Evolutionary conservation across 2,113 vertebrate species (phyloP).

Genomic region (Pollachius pollachius): DNA sequence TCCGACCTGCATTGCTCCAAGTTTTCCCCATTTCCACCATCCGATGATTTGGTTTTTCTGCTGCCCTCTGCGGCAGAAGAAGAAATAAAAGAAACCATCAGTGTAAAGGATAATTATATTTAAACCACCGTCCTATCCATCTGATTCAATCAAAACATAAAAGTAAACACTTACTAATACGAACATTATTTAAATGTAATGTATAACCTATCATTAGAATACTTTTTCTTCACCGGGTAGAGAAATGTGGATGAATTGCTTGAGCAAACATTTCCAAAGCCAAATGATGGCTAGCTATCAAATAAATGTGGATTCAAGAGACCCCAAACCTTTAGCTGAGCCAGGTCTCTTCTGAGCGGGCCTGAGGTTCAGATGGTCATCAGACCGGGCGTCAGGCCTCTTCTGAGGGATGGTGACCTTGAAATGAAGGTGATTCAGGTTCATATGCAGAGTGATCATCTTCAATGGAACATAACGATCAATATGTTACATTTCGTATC

Average conservation of each 20-base stretch:
- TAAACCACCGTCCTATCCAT: background rate
- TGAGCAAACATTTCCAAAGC: too few relatives aligned
- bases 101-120: background rate
- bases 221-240: too few relatives aligned
- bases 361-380: conserved; percentile 60
- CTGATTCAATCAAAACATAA: background rate
- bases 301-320: too few relatives aligned
- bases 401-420: conserved; percentile 86
- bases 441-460: conserved; percentile 11
- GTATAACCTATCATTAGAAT: too few relatives aligned
- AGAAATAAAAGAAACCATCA: background rate
- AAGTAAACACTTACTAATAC: background rate
- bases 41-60: conserved; percentile 37
- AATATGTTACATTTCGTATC: background rate
- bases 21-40: conserved; percentile 27
- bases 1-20: conserved; percentile 75
- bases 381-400: conserved; percentile 47
- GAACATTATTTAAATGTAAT: too few relatives aligned
- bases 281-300: too few relatives aligned
- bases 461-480: background rate
- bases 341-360: conserved; percentile 52
- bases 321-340: conserved; percentile 60
- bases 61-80: conserved; percentile 39
- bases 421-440: background rate
- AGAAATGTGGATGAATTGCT: too few relatives aligned